Evolutionary conservation across 2,888 invertebrate genomes (phyloP).

Genomic region (Sphecodes monilicornis): DNA sequence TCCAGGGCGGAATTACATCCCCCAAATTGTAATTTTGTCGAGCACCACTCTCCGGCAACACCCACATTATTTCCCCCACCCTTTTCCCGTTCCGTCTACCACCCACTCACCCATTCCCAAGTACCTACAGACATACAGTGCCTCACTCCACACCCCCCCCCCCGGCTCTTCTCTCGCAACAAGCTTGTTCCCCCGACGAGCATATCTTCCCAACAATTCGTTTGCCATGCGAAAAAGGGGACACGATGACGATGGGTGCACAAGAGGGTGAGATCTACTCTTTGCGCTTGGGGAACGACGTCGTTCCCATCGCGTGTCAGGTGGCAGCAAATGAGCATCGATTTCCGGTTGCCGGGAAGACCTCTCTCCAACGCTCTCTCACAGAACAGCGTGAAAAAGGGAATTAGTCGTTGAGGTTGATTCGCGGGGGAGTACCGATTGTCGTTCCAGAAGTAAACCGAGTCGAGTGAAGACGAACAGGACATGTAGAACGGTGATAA

Average conservation of each 20-base stretch:
- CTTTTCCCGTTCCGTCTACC: constrained; percentile 3
- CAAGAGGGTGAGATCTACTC: constrained; percentile 67
- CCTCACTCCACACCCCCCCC: not conserved
- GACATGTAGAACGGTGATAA: constrained; percentile 3
- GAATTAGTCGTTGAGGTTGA: constrained; percentile 39
- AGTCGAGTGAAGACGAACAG: constrained; percentile 1
- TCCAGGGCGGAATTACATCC: constrained; percentile 82
- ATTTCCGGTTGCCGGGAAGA: constrained; percentile 54
- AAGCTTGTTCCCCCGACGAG: constrained; percentile 21
- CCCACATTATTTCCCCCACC: constrained; percentile 78
- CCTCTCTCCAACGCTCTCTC: not conserved
- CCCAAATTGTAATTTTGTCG: constrained; percentile 83
- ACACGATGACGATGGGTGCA: constrained; percentile 17
- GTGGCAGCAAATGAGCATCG: constrained; percentile 63
- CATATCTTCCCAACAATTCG: constrained; percentile 18
- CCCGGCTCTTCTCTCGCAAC: not conserved
- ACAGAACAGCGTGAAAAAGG: not conserved
- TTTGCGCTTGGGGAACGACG: constrained; percentile 65
- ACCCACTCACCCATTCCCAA: not conserved
- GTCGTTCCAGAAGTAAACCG: not conserved
- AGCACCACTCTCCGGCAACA: constrained; percentile 72
- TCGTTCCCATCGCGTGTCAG: constrained; percentile 72
- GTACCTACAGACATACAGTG: not conserved
- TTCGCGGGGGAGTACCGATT: not conserved
- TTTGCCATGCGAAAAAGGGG: not conserved